Evolutionary conservation across 2,113 vertebrate species (phyloP), one percentile per base, ranked within the genome.

Genomic region (Crotophaga sulcirostris): DNA sequence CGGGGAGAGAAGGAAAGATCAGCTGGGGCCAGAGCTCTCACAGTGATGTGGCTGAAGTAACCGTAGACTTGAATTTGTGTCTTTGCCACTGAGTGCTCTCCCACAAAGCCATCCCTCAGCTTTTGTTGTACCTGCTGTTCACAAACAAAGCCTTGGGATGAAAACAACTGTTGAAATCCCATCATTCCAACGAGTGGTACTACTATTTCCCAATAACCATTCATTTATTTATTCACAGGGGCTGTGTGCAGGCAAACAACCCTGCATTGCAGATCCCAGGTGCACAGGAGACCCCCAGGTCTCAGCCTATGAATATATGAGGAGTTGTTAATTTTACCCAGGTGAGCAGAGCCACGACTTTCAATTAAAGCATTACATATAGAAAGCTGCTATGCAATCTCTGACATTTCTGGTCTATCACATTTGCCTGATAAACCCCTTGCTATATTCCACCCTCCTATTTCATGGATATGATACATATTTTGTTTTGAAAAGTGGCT

Each of bases 401-500:
- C 74, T 84, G 72, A 45, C 45, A 34, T 44, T 74, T 68, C 80
- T 45, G 44, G 36, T 33, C 31, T 94, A 12, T 40, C n/a, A 19
- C 28, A 66, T 66, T 60, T 73, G 31, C 28, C 62, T 82, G 54
- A 69, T 52, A 68, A 76, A 29, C 49, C 9, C 68, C 83, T 59
- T 36, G 60, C 40, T 72, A 12, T 16, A 24, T 12, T 31, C 25
- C 24, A 49, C 54, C 17, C 67, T 89, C 34, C 64, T 70, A 5
- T 47, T 84, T 67, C 15, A 91, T 28, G 15, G 72, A 17, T 62
- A 64, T 7, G 33, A 76, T 51, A n/a, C 15, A 21, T 4, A 66
- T 34, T 52, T 83, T 89, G 70, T 76, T 94, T 80, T 79, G 84
- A 93, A 87, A 91, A 84, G 70, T 40, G 28, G 44, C 73, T 91